Evolutionary conservation across 1,140 invertebrate species (phyloP), one percentile per base, ranked within the genome.

Genomic region (Tribolium castaneum): DNA sequence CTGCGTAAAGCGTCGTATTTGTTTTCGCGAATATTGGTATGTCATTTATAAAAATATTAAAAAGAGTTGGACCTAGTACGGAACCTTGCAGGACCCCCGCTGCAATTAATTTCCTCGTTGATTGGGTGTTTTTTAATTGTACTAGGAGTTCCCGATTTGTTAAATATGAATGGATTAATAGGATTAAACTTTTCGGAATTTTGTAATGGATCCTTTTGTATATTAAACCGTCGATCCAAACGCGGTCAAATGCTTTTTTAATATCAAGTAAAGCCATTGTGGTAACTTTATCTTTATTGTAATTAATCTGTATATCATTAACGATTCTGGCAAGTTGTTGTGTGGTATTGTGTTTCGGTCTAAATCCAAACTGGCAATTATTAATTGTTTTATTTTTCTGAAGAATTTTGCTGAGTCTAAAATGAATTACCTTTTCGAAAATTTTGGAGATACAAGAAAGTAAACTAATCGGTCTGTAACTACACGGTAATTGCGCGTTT

Each of bases 1-100:
- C n/a, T n/a, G n/a, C n/a, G n/a, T n/a, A n/a, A n/a, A n/a, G n/a
- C n/a, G n/a, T n/a, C n/a, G n/a, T n/a, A n/a, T n/a, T n/a, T n/a
- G n/a, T n/a, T n/a, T n/a, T n/a, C n/a, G n/a, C n/a, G n/a, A n/a
- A n/a, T n/a, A n/a, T n/a, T n/a, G n/a, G n/a, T n/a, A n/a, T n/a
- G n/a, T n/a, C n/a, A n/a, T n/a, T n/a, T n/a, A n/a, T n/a, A n/a
- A n/a, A n/a, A n/a, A n/a, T n/a, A n/a, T n/a, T n/a, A n/a, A n/a
- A n/a, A n/a, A n/a, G n/a, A n/a, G n/a, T n/a, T n/a, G n/a, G n/a
- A n/a, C n/a, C n/a, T n/a, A n/a, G n/a, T n/a, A n/a, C n/a, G n/a
- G n/a, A n/a, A n/a, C 83, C 84, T 74, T 85, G 84, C 6, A 81
- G 77, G 5, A 85, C 83, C 12, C 80, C 83, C 1, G 83, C 77